Percentiles rank a stretch among this genome's conserved stretches.
These are phyloP conservation scores for Pseudorectes ferrugineus DNA, from an alignment of 2,113 vertebrate genomes.

Conservation along the genomic window DNA sequence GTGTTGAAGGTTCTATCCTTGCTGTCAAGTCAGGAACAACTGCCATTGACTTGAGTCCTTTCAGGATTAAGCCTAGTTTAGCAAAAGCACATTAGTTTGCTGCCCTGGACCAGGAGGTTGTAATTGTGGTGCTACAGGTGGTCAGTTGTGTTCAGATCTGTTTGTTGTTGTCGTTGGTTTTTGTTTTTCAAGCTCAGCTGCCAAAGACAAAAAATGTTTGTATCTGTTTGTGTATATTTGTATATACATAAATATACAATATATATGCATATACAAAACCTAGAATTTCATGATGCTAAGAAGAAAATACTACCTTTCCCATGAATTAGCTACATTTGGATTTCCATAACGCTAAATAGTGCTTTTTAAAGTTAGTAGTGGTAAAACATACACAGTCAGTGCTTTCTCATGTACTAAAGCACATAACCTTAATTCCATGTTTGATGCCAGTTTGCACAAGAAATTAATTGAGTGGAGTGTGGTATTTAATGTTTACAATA, in stretches of 20 bases:
- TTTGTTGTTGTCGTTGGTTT: neutral
- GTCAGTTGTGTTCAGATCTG: neutral
- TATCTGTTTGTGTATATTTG: conserved; percentile 22
- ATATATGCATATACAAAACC: conserved; percentile 16
- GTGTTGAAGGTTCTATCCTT: neutral
- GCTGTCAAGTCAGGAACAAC: neutral
- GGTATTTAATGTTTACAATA: conserved; percentile 28
- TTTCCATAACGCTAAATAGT: conserved; percentile 20
- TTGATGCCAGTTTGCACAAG: conserved; percentile 60
- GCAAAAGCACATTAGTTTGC: neutral
- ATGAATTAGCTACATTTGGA: conserved; percentile 6
- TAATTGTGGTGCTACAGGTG: conserved; percentile 14
- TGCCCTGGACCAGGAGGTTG: neutral
- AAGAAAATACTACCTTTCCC: conserved; percentile 28
- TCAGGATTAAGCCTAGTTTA: neutral
- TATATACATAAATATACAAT: conserved; percentile 11
- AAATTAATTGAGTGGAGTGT: neutral
- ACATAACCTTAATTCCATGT: neutral
- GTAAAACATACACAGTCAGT: conserved; percentile 10
- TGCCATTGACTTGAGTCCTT: neutral
- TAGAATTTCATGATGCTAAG: neutral
- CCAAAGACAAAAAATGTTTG: conserved; percentile 66
- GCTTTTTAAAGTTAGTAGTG: neutral
- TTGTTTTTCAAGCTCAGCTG: conserved; percentile 30
- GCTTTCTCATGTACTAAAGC: neutral